Evolutionary conservation across 2,113 vertebrate species (phyloP).

Genomic region (Otis tarda): DNA sequence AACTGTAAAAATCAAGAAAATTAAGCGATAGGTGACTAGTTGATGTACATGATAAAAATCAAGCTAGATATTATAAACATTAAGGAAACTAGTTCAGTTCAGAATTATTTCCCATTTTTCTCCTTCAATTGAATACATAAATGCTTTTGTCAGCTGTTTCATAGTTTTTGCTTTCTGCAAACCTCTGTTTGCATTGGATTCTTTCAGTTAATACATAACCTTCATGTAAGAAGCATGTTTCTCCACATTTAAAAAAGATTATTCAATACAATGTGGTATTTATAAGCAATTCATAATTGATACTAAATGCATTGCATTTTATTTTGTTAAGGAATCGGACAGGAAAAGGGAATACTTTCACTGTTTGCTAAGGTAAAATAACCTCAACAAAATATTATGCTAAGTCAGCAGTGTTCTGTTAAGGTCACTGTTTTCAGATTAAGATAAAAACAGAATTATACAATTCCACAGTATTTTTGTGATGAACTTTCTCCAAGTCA

Average conservation of each 20-base stretch:
- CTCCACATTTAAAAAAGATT: neutral
- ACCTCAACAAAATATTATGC: neutral
- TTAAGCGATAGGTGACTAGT: neutral
- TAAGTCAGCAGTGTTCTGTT: conserved; percentile 3
- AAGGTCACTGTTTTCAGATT: neutral
- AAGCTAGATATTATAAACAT: neutral
- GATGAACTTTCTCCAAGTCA: neutral
- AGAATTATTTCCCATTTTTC: neutral
- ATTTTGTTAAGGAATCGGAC: neutral
- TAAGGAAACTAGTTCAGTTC: neutral
- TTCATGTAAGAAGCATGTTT: neutral
- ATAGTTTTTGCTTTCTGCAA: neutral
- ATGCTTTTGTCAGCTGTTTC: neutral
- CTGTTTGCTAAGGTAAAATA: neutral
- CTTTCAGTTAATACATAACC: neutral
- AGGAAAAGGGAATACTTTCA: neutral
- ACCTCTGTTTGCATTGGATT: neutral
- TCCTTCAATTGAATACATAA: neutral
- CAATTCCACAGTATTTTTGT: neutral
- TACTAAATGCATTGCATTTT: neutral
- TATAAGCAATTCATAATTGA: neutral
- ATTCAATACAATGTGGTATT: neutral
- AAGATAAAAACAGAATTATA: conserved; percentile 15
- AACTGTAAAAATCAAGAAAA: neutral
- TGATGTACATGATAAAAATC: neutral